Evolutionary conservation across 2,888 invertebrate genomes (phyloP).

Genomic region (Trisateles emortualis): DNA sequence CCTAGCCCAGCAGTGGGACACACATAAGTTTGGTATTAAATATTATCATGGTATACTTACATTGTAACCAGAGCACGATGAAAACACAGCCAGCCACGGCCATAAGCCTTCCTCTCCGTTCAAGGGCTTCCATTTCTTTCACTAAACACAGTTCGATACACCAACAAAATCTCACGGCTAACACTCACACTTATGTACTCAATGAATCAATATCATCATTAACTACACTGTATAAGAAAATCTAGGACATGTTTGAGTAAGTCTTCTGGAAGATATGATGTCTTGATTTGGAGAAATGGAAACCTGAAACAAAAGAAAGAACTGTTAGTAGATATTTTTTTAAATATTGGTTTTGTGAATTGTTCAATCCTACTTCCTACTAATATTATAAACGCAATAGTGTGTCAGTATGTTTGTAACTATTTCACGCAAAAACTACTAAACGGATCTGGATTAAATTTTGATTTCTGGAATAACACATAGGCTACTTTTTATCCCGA

Average conservation of each 20-base stretch:
- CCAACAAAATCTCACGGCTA: conserved; percentile 34
- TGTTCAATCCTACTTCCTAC: no score
- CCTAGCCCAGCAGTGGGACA: no score
- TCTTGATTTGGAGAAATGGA: conserved; percentile 1
- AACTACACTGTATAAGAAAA: conserved; percentile 14
- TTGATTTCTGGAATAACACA: no score
- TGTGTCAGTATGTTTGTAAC: no score
- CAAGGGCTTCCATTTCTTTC: conserved; percentile 78
- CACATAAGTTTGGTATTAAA: no score
- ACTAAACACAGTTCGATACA: conserved; percentile 31
- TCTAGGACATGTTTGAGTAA: conserved; percentile 25
- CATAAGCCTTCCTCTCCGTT: conserved; percentile 68
- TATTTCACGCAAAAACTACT: no score
- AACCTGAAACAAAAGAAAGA: conserved; percentile 22
- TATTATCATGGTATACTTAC: conserved; percentile 63
- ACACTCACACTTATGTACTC: conserved; percentile 49
- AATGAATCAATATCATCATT: conserved; percentile 41
- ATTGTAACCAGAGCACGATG: conserved; percentile 73
- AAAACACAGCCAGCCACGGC: conserved; percentile 63
- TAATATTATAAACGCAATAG: no score
- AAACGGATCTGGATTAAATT: no score
- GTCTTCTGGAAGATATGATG: background rate
- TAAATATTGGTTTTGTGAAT: background rate
- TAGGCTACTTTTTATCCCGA: no score
- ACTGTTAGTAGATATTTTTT: background rate